Evolutionary conservation across 2,113 vertebrate genomes (phyloP), one percentile per base, ranked within the genome.

Genomic region (Pituophis catenifer): DNA sequence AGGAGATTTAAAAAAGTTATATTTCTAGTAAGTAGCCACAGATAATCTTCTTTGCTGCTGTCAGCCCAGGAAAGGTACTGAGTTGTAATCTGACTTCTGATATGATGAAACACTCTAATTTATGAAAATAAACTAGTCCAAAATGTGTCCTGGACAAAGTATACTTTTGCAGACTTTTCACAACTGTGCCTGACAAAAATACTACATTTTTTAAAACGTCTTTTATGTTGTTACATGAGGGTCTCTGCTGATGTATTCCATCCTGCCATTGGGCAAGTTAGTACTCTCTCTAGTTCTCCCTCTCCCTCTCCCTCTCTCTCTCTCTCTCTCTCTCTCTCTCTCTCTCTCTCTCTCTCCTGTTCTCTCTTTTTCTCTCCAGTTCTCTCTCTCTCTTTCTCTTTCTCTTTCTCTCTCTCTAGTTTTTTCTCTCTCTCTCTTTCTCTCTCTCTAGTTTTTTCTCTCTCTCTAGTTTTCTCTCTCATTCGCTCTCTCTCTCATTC

Each of bases 1-100:
- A 96, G 95, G 92, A 95, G 95, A n/a, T 70, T 13, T 4, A 70
- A 19, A 44, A 53, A 48, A 48, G 29, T 54, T 96, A 91, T 96
- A 94, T 93, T 97, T 97, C 96, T 98, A 94, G 97, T 97, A 96
- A 98, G 94, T 93, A 96, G 97, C 87, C 70, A 33, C 91, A 95
- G 15, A 70, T 7, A 17, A 44, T 95, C 44, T 48, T 48, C 44
- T 48, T 96, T 97, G 91, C 92, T 95, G 91, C 95, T 95, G 21
- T 89, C 92, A 93, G 88, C 44, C 93, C 90, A 17, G 90, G 96
- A 94, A 94, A 88, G 94, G 97, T 96, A 94, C 70, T 92, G 86
- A 54, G 33, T 44, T 33, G 10, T 89, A 44, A 19, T 65, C 19
- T 17, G n/a, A 21, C 8, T 65, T 52, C 59, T 65, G 29, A 54